A percentile compares a stretch with the other conserved stretches of the same genome.
Conservation (phyloP, 2,113 vertebrate genomes). For the Turdus rufiventris region DNA sequence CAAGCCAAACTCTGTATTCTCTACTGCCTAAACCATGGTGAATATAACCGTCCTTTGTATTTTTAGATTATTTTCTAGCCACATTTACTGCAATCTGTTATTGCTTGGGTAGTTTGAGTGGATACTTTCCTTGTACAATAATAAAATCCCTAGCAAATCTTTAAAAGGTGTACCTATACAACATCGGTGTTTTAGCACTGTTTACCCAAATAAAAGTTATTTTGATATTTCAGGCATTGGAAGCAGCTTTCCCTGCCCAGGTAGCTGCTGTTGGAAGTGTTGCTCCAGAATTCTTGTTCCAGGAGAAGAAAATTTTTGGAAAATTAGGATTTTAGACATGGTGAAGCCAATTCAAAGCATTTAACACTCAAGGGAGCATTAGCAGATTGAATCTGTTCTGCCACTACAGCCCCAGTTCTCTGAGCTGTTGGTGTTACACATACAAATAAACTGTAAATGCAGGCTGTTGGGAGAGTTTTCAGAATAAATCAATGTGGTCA, state of each 20-base stretch:
- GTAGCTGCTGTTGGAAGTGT: not conserved
- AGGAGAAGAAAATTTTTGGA: not conserved
- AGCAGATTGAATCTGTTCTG: not conserved
- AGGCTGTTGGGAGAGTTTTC: not conserved
- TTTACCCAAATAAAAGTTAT: not conserved
- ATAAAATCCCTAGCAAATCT: not conserved
- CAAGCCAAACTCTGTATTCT: not conserved
- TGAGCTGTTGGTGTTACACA: not conserved
- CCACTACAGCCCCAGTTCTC: not conserved
- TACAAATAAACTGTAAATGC: not conserved
- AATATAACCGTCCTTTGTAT: not conserved
- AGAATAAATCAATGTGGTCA: not conserved
- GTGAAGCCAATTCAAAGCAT: not conserved
- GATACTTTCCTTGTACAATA: not conserved
- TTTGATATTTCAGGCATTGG: not conserved
- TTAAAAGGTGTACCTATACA: not conserved
- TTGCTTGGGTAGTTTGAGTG: not conserved
- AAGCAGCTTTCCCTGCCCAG: not conserved
- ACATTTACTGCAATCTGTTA: not conserved
- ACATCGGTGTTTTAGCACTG: not conserved
- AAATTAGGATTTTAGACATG: not conserved
- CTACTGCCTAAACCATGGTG: slow-evolving; percentile 12
- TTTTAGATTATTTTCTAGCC: not conserved
- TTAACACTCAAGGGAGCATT: not conserved
- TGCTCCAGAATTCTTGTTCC: not conserved